These are phyloP conservation scores for Lamellibrachia satsuma DNA, from an alignment of 2,888 invertebrate genomes.

Conservation along the genomic window DNA sequence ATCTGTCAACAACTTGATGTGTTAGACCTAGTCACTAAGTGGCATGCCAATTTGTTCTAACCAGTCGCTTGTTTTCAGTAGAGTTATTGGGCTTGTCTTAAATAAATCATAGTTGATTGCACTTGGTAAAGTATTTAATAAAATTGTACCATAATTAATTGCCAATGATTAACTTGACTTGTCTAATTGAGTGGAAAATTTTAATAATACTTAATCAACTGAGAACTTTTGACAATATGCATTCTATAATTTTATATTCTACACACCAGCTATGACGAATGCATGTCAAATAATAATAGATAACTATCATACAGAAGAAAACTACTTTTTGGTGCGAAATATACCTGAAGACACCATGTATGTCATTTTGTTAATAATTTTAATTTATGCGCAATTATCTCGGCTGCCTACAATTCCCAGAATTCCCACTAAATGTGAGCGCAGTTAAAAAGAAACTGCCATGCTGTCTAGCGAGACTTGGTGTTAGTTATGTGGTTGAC, in stretches of 20 bases:
- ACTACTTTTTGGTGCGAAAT: not conserved
- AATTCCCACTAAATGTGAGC: too few relatives aligned
- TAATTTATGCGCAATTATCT: not conserved
- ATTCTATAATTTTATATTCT: not conserved
- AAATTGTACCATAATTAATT: not conserved
- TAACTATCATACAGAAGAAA: not conserved
- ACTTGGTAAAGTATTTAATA: not conserved
- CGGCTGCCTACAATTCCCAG: too few relatives aligned
- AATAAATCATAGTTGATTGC: not conserved
- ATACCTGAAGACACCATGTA: not conserved
- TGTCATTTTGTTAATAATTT: not conserved
- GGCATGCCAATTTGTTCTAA: not conserved
- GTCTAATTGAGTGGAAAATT: not conserved
- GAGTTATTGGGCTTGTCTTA: not conserved
- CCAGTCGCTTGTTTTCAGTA: not conserved
- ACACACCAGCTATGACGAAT: not conserved
- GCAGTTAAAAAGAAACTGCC: too few relatives aligned
- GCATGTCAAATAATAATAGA: not conserved
- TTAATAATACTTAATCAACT: not conserved
- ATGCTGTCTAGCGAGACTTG: too few relatives aligned
- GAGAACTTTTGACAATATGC: not conserved
- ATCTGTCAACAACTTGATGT: not conserved
- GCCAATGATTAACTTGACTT: not conserved
- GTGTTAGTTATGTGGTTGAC: too few relatives aligned
- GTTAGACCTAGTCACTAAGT: not conserved